A percentile compares a stretch with the other conserved stretches of the same genome.
These are phyloP conservation scores for Gambusia holbrooki DNA, from an alignment of 2,113 vertebrate genomes.

Conservation along the genomic window DNA sequence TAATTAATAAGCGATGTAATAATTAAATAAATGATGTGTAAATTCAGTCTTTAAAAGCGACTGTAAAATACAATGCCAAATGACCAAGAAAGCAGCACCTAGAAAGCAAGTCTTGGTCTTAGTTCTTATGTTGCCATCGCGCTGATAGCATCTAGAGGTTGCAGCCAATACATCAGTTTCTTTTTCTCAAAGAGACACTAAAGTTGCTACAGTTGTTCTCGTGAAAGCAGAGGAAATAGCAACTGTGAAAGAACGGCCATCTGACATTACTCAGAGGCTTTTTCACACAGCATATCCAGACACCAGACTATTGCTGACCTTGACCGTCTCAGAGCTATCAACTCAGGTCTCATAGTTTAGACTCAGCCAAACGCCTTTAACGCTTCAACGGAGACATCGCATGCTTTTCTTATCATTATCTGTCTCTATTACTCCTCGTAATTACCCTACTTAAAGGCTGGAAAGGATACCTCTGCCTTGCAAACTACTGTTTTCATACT, in stretches of 20 bases:
- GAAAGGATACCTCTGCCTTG: not conserved
- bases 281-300: not conserved
- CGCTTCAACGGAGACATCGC: constrained; percentile 7
- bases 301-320: constrained; percentile 36
- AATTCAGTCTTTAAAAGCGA: too few relatives aligned
- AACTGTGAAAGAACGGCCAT: not conserved
- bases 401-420: constrained; percentile 4
- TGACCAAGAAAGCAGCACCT: not conserved
- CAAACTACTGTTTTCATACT: not conserved
- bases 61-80: too few relatives aligned
- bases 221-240: not conserved
- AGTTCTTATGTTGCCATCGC: not conserved
- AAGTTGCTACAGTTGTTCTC: not conserved
- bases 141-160: not conserved
- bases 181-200: not conserved
- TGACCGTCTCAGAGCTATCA: constrained; percentile 37
- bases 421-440: not conserved
- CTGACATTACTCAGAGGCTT: not conserved
- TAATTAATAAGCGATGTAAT: too few relatives aligned
- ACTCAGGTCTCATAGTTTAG: constrained; percentile 23
- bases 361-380: constrained; percentile 20
- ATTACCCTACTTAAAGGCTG: not conserved
- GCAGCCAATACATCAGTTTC: not conserved
- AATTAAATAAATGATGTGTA: too few relatives aligned
- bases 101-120: not conserved